Evolutionary conservation across 1,140 invertebrate species (phyloP).

Genomic region (Triops longicaudatus): DNA sequence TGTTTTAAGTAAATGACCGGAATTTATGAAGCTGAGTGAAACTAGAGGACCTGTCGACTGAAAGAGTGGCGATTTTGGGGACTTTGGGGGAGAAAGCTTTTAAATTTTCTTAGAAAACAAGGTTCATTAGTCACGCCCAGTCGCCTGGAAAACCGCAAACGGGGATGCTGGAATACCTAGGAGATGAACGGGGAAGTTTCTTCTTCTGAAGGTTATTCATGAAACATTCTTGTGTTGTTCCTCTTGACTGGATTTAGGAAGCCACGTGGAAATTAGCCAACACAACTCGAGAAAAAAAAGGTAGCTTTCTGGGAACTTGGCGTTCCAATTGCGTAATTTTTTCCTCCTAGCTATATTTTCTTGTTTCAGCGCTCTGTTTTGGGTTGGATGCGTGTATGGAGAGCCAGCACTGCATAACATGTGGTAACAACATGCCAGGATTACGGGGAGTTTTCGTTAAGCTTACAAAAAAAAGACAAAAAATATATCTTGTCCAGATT

Average conservation of each 20-base stretch:
- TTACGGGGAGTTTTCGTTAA: background rate
- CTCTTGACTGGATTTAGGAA: background rate
- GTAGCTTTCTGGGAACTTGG: background rate
- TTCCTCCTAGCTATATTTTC: background rate
- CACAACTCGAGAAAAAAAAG: background rate
- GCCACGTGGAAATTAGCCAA: constrained; percentile 6
- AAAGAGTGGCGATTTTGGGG: background rate
- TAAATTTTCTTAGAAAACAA: background rate
- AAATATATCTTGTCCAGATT: background rate
- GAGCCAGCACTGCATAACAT: background rate
- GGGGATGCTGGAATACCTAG: background rate
- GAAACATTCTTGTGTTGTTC: background rate
- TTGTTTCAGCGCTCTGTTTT: background rate
- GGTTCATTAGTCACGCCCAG: constrained; percentile 10
- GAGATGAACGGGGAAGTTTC: background rate
- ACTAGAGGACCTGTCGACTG: background rate
- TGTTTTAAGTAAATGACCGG: background rate
- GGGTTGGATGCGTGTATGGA: background rate
- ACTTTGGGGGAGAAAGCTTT: background rate
- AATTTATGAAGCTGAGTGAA: constrained; percentile 1
- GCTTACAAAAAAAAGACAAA: background rate
- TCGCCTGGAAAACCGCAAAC: background rate
- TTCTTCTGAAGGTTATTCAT: background rate
- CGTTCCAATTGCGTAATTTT: background rate
- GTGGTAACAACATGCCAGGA: background rate